These are phyloP conservation scores for Noctuana brunneofusca DNA, from an alignment of 2,888 invertebrate genomes.

Conservation along the genomic window DNA sequence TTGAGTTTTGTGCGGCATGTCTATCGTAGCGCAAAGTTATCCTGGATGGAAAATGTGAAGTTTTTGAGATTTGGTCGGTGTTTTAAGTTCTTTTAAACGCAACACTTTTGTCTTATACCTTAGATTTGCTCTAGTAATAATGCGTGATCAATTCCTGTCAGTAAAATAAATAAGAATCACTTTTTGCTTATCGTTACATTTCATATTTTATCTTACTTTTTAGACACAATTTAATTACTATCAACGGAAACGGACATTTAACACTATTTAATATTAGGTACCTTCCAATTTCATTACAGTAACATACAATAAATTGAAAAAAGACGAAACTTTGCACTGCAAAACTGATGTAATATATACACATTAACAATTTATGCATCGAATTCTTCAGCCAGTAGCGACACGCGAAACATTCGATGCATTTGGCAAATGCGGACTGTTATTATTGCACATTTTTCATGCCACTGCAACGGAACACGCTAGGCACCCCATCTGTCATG, in stretches of 20 bases:
- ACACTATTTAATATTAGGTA: no score
- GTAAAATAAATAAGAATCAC: no score
- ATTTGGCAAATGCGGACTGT: slow-evolving; percentile 30
- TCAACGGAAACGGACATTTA: no score
- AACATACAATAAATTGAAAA: no score
- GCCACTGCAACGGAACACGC: slow-evolving; percentile 20
- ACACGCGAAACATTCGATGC: slow-evolving; percentile 28
- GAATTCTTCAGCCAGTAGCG: slow-evolving; percentile 12
- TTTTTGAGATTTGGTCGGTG: background rate
- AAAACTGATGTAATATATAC: background rate
- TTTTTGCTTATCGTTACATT: no score
- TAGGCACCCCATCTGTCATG: slow-evolving; percentile 31
- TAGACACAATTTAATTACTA: no score
- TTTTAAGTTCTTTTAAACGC: background rate
- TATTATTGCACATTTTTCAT: slow-evolving; percentile 34
- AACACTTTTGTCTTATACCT: no score
- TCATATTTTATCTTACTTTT: no score
- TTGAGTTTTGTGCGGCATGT: slow-evolving; percentile 19
- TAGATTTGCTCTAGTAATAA: no score
- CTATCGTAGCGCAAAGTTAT: background rate
- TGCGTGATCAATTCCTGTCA: no score
- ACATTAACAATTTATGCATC: slow-evolving; percentile 12
- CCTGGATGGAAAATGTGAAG: background rate
- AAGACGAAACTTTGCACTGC: no score
- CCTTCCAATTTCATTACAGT: no score